Evolutionary conservation across 2,113 vertebrate species (phyloP).

Genomic region (Damaliscus lunatus): DNA sequence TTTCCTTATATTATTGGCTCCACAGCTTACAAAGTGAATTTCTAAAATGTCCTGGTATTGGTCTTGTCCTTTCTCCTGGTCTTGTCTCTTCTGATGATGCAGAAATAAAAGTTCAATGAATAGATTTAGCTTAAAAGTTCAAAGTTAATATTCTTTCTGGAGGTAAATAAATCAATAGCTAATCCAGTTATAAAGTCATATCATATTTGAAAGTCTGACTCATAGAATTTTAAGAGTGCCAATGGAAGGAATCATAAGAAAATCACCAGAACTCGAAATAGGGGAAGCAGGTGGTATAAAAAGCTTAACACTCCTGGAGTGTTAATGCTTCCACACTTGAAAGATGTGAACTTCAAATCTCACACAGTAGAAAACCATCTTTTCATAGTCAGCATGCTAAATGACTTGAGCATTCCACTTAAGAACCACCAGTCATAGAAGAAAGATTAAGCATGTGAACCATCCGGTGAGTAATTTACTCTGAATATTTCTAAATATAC

Average conservation of each 20-base stretch:
- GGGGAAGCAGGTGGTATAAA: slow-evolving; percentile 66
- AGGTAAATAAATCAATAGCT: neutral
- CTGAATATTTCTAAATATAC: neutral
- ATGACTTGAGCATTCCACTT: neutral
- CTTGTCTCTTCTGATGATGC: neutral
- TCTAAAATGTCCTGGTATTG: slow-evolving; percentile 47
- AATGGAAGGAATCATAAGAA: slow-evolving; percentile 52
- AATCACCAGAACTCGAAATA: slow-evolving; percentile 62
- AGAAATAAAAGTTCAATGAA: slow-evolving; percentile 50
- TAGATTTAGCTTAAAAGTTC: slow-evolving; percentile 20
- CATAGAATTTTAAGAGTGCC: slow-evolving; percentile 49
- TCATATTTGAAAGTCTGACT: neutral
- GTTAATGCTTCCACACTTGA: slow-evolving; percentile 61
- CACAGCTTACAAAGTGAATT: slow-evolving; percentile 73
- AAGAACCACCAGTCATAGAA: neutral
- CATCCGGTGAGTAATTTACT: neutral
- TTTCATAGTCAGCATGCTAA: slow-evolving; percentile 6
- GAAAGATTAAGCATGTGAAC: neutral
- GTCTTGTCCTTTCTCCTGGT: neutral
- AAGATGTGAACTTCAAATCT: slow-evolving; percentile 46
- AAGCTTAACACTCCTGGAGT: slow-evolving; percentile 73
- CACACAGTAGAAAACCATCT: slow-evolving; percentile 26
- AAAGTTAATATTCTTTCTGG: slow-evolving; percentile 6
- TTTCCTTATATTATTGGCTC: slow-evolving; percentile 63
- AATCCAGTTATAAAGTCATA: slow-evolving; percentile 41